These are phyloP conservation scores for Ancistrus triradiatus DNA, from an alignment of 2,113 vertebrate species.

Conservation along the genomic window DNA sequence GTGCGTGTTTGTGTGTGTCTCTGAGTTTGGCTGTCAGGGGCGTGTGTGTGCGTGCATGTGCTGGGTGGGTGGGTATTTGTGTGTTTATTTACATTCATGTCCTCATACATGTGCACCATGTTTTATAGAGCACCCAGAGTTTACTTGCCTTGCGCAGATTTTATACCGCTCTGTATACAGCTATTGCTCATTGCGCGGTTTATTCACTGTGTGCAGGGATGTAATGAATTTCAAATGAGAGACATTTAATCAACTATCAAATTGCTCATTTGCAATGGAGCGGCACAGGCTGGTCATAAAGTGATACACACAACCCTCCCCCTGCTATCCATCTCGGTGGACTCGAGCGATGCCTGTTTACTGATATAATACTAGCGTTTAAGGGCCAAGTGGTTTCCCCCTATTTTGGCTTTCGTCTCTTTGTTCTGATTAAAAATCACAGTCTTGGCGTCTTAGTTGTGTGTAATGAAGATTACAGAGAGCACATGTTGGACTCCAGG, in stretches of 20 bases:
- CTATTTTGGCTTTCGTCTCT: not conserved
- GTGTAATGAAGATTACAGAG: no score
- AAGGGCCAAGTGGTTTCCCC: not conserved
- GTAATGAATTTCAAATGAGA: conserved; percentile 50
- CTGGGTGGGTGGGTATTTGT: conserved; percentile 31
- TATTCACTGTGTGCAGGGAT: conserved; percentile 43
- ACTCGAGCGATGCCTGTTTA: conserved; percentile 15
- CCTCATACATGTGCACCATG: conserved; percentile 38
- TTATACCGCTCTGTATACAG: conserved; percentile 2
- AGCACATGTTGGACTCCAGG: no score
- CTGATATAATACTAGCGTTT: conserved; percentile 18
- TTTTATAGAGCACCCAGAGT: conserved; percentile 1
- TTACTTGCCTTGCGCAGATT: not conserved
- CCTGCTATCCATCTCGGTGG: conserved; percentile 12
- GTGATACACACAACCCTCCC: conserved; percentile 1
- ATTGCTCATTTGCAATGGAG: conserved; percentile 47
- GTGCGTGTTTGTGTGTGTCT: conserved; percentile 23
- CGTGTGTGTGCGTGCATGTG: conserved; percentile 19
- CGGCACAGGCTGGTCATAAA: conserved; percentile 40
- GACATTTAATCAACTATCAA: conserved; percentile 48
- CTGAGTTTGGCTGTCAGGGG: no score
- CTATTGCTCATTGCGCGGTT: conserved; percentile 31
- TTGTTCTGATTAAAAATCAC: conserved; percentile 13
- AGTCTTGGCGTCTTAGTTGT: no score
- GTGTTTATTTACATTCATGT: conserved; percentile 34